Conservation (phyloP, 2,888 invertebrate species). For the Habrosyne pyritoides region DNA sequence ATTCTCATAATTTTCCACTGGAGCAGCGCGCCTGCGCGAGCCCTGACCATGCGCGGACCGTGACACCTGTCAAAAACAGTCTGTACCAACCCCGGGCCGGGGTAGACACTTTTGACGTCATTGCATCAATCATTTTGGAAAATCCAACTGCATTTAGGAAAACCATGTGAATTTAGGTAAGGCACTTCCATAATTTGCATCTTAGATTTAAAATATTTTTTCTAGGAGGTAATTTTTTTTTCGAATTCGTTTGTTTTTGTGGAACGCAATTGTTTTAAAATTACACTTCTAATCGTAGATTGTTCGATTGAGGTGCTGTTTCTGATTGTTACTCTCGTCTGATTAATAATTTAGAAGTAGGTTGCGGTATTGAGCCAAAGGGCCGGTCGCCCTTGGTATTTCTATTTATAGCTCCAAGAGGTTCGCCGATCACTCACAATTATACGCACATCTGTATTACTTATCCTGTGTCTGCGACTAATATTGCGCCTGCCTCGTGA, state of each 20-base stretch:
- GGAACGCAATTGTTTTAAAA: constrained; percentile 12
- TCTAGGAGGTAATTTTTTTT: background rate
- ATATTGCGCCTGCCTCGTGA: constrained; percentile 43
- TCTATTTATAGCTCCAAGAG: constrained; percentile 7
- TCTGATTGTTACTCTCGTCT: background rate
- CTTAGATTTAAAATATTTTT: constrained; percentile 13
- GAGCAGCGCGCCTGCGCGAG: constrained; percentile 55
- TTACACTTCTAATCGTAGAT: constrained; percentile 7
- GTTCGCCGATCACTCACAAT: background rate
- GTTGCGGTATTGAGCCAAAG: background rate
- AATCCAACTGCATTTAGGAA: constrained; percentile 40
- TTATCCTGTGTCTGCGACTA: constrained; percentile 23
- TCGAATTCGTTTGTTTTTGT: constrained; percentile 18
- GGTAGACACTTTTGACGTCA: constrained; percentile 60
- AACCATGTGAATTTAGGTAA: constrained; percentile 64
- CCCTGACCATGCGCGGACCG: constrained; percentile 46
- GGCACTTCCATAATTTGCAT: constrained; percentile 22
- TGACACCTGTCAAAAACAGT: constrained; percentile 72
- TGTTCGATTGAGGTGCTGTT: background rate
- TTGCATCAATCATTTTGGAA: constrained; percentile 37
- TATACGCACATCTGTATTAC: background rate
- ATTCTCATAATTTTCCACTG: constrained; percentile 36
- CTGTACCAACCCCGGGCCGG: constrained; percentile 44
- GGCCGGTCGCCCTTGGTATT: background rate
- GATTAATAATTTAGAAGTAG: constrained; percentile 6